phyloP scores from a whole-genome alignment of 1,140 invertebrate species.

The Eriocheir sinensis region DNA sequence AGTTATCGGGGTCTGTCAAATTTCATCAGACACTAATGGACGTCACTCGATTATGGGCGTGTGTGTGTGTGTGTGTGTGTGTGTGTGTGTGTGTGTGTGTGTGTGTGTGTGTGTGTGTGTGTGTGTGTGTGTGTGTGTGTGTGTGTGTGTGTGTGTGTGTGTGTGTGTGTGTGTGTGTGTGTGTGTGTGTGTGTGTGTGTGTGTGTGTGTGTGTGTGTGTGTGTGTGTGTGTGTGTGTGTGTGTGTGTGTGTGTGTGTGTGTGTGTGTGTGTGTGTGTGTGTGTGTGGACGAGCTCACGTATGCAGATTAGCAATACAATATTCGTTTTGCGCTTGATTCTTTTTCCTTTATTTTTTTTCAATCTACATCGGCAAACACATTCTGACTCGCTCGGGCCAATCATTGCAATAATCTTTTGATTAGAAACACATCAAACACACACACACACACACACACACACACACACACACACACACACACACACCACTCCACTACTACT shows the following conservation, averaged over 20 bases:
- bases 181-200: background rate
- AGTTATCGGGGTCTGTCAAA: background rate
- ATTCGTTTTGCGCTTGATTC: too few species aligned
- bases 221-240: background rate
- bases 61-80: conserved; percentile 21
- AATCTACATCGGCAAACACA: too few species aligned
- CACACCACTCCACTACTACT: too few species aligned
- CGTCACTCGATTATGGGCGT: background rate
- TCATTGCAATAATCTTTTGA: background rate
- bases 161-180: background rate
- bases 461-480: background rate
- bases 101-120: conserved; percentile 22
- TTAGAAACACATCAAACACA: background rate
- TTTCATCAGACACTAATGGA: background rate
- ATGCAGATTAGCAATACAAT: too few species aligned
- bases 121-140: conserved; percentile 22
- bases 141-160: background rate
- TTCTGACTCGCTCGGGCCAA: background rate
- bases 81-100: conserved; percentile 13
- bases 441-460: conserved; percentile 22
- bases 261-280: background rate
- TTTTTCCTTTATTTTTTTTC: too few species aligned
- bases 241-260: background rate
- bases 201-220: background rate
- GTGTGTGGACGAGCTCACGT: too few species aligned